These are phyloP conservation scores for Poliocrania exsul DNA, from an alignment of 2,797 vertebrate species.

Conservation along the genomic window DNA sequence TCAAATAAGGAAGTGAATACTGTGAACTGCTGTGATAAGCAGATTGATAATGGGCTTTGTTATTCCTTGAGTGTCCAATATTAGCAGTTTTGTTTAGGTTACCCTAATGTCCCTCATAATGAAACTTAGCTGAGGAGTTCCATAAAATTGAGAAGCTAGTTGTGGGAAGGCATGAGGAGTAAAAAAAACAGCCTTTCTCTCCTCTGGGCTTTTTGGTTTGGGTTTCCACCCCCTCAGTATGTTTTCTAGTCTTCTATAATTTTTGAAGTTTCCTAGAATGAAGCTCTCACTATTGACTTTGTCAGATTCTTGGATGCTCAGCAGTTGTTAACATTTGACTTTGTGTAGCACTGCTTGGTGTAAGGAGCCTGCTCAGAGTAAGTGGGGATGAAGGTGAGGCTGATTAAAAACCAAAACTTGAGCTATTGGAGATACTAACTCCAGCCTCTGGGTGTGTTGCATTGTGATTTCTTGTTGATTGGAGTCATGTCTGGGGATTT, in stretches of 20 bases:
- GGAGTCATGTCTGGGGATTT: not conserved
- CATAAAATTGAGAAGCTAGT: not conserved
- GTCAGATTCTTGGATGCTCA: not conserved
- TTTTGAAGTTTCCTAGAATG: not conserved
- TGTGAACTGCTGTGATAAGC: not conserved
- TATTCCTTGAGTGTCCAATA: not conserved
- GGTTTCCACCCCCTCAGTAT: not conserved
- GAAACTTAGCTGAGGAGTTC: not conserved
- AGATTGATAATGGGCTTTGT: not conserved
- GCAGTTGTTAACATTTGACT: not conserved
- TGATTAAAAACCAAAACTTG: not conserved
- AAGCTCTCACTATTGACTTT: not conserved
- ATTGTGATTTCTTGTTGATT: not conserved
- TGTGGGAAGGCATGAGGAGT: not conserved
- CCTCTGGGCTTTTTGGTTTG: not conserved
- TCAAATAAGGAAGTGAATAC: not conserved
- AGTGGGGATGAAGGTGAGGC: not conserved
- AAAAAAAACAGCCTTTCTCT: not conserved
- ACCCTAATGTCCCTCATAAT: not conserved
- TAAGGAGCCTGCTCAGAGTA: not conserved
- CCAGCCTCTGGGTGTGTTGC: not conserved
- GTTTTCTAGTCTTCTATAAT: not conserved
- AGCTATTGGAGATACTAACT: not conserved
- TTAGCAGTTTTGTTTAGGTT: not conserved
- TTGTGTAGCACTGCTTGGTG: not conserved